Conservation (phyloP, 2,797 vertebrate genomes). For the Poecilia gillii region DNA sequence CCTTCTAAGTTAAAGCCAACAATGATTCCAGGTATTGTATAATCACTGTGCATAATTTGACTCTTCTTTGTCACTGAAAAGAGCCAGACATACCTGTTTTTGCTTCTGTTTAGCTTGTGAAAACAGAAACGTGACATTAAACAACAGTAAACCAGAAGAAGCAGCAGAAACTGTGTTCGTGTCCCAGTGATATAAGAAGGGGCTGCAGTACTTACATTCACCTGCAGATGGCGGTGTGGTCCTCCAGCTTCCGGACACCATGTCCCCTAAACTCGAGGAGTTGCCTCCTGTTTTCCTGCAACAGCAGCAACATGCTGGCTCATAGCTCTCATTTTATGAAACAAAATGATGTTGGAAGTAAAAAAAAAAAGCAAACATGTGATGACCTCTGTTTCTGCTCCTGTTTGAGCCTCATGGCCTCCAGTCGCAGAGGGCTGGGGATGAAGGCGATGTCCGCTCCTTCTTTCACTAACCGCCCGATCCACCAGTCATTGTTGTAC, state of each 20-base stretch:
- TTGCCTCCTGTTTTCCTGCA: conserved; percentile 90
- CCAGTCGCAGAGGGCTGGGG: conserved; percentile 94
- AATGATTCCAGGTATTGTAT: neutral
- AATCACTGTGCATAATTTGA: neutral
- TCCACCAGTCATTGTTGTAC: conserved; percentile 98
- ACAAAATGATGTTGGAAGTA: neutral
- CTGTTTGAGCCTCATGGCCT: conserved; percentile 94
- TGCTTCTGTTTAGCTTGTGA: conserved; percentile 98
- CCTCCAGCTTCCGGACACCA: conserved; percentile 90
- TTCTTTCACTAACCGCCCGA: conserved; percentile 94
- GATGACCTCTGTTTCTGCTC: conserved; percentile 90
- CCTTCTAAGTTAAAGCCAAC: neutral
- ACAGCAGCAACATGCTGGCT: conserved; percentile 16
- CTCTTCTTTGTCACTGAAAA: conserved; percentile 19
- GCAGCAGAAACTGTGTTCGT: conserved; percentile 4
- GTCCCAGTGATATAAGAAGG: neutral
- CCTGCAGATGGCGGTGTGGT: conserved; percentile 95
- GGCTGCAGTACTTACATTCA: conserved; percentile 79
- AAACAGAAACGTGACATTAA: conserved; percentile 79
- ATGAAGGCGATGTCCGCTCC: conserved; percentile 96
- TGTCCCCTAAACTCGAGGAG: conserved; percentile 90
- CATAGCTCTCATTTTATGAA: neutral
- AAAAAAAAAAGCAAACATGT: neutral
- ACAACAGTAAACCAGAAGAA: conserved; percentile 18
- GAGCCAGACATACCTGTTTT: conserved; percentile 89